These are phyloP conservation scores for Aplodontia rufa DNA, from an alignment of 2,113 vertebrate species.

Conservation along the genomic window DNA sequence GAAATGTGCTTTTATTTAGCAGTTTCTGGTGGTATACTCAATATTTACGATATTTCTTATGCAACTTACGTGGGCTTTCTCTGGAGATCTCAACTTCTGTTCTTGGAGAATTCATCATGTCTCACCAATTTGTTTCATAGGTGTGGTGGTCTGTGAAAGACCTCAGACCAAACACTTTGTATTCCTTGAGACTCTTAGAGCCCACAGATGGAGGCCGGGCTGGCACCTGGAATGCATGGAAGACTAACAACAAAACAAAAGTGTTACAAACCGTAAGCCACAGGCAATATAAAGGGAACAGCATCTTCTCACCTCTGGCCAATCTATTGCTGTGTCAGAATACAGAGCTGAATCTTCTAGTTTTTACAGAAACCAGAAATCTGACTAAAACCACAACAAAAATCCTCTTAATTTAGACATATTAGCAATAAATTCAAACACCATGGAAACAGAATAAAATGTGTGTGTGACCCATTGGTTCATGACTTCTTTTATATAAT, in stretches of 20 bases:
- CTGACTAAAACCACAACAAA: background rate
- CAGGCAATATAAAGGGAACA: background rate
- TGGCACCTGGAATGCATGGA: background rate
- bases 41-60: background rate
- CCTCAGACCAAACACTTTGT: background rate
- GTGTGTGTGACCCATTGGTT: fast-evolving
- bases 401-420: background rate
- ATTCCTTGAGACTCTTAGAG: background rate
- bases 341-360: background rate
- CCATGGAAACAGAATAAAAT: background rate
- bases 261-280: background rate
- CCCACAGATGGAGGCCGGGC: background rate
- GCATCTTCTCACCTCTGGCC: background rate
- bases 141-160: background rate
- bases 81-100: background rate
- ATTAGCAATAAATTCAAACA: background rate
- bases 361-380: background rate
- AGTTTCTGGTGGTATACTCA: background rate
- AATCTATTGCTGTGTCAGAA: background rate
- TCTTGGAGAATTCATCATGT: background rate
- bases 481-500: background rate
- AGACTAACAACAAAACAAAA: background rate
- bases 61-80: background rate
- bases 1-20: background rate
- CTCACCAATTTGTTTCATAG: background rate